Conservation (phyloP, 2,888 invertebrate genomes). For the Steinernema carpocapsae region DNA sequence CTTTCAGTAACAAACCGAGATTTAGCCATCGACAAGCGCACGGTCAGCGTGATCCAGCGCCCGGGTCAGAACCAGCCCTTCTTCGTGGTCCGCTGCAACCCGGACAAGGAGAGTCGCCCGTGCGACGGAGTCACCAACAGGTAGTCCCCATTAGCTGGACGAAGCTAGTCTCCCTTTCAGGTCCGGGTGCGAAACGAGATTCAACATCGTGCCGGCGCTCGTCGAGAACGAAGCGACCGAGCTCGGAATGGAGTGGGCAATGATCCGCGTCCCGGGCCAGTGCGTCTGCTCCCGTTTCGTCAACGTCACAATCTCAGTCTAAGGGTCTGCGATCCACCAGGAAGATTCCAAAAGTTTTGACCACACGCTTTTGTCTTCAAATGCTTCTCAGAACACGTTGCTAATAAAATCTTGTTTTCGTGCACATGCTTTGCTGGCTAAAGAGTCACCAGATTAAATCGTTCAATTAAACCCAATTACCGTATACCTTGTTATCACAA, state of each 20-base stretch:
- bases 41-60: neutral
- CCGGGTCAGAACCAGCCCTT: slow-evolving; percentile 37
- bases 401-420: too few species aligned
- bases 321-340: neutral
- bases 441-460: too few species aligned
- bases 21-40: slow-evolving; percentile 28
- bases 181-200: slow-evolving; percentile 43
- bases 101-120: slow-evolving; percentile 34
- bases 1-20: neutral
- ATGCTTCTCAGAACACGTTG: too few species aligned
- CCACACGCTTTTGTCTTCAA: too few species aligned
- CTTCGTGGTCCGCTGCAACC: slow-evolving; percentile 41
- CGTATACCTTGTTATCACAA: too few species aligned
- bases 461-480: too few species aligned
- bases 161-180: slow-evolving; percentile 33
- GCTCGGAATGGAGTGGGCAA: slow-evolving; percentile 38
- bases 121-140: slow-evolving; percentile 37
- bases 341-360: too few species aligned
- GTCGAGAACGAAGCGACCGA: slow-evolving; percentile 18
- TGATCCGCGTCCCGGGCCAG: slow-evolving; percentile 41
- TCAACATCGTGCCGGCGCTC: slow-evolving; percentile 41
- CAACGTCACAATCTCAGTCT: slow-evolving; percentile 11
- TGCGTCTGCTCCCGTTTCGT: slow-evolving; percentile 38
- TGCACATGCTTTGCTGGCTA: too few species aligned
- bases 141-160: slow-evolving; percentile 7